Conservation (phyloP, 2,797 vertebrate species). For the Acropternis orthonyx region DNA sequence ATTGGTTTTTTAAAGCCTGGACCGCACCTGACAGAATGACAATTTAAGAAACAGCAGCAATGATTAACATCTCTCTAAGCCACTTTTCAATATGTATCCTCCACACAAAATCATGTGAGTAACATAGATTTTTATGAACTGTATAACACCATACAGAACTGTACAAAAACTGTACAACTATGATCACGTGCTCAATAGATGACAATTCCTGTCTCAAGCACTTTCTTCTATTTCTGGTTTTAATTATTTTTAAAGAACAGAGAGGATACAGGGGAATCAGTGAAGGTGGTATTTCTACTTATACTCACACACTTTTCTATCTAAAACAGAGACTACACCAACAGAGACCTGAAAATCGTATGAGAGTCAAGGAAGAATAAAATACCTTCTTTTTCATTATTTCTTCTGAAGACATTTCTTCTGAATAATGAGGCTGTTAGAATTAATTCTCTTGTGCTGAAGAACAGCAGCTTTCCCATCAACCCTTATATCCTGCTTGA, state of each 20-base stretch:
- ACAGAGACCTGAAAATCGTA: slow-evolving; percentile 7
- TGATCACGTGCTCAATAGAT: not conserved
- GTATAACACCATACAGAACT: not conserved
- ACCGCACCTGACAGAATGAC: not conserved
- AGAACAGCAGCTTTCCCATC: slow-evolving; percentile 26
- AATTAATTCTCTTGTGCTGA: not conserved
- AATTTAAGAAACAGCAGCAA: slow-evolving; percentile 8
- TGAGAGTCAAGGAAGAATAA: slow-evolving; percentile 25
- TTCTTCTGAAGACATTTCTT: slow-evolving; percentile 39
- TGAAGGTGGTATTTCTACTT: not conserved
- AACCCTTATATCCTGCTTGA: not conserved
- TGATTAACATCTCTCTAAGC: slow-evolving; percentile 16
- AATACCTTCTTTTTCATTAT: slow-evolving; percentile 41
- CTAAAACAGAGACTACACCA: not conserved
- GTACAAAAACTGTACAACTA: not conserved
- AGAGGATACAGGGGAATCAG: not conserved
- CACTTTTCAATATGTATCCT: not conserved
- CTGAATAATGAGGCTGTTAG: slow-evolving; percentile 13
- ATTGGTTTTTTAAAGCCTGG: not conserved
- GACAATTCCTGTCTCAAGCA: not conserved
- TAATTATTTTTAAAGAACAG: slow-evolving; percentile 43
- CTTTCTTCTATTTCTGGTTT: not conserved
- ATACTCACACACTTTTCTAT: not conserved
- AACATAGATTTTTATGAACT: slow-evolving; percentile 23
- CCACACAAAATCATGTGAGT: not conserved